Evolutionary conservation across 23 tunicate genomes (phyloP).

Genomic region (Corella eumyota): DNA sequence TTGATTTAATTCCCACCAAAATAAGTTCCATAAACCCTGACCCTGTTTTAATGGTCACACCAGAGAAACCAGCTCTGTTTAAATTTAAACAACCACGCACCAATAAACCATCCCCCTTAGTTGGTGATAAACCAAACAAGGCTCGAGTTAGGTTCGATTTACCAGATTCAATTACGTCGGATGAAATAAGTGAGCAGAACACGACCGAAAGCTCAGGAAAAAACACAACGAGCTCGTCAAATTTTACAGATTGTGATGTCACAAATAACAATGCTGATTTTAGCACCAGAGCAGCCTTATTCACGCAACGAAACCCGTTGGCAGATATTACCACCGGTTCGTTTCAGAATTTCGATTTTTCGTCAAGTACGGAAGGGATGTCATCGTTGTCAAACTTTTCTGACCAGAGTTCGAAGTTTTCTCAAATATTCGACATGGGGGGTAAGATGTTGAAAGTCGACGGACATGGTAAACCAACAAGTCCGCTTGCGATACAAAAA

Average conservation of each 20-base stretch:
- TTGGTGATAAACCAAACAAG: slow-evolving; percentile 9
- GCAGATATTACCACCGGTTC: slow-evolving; percentile 61
- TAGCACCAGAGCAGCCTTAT: slow-evolving; percentile 44
- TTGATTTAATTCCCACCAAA: slow-evolving; percentile 68
- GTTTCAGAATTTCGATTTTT: slow-evolving; percentile 9
- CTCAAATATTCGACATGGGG: slow-evolving; percentile 24
- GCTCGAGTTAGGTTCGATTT: slow-evolving; percentile 59
- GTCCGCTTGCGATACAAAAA: slow-evolving; percentile 8
- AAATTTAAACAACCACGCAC: not conserved
- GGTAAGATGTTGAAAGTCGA: slow-evolving; percentile 16
- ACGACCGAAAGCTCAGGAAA: not conserved
- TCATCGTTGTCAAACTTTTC: not conserved
- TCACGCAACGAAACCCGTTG: slow-evolving; percentile 62
- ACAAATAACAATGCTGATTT: slow-evolving; percentile 47
- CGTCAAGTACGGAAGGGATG: not conserved
- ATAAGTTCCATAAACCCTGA: slow-evolving; percentile 43
- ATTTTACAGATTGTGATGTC: slow-evolving; percentile 25
- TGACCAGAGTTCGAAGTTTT: not conserved
- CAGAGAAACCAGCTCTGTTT: slow-evolving; percentile 37
- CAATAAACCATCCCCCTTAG: too few relatives aligned
- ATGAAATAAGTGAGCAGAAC: slow-evolving; percentile 20
- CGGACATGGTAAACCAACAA: too few relatives aligned
- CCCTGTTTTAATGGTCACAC: slow-evolving; percentile 58
- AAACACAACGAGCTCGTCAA: slow-evolving; percentile 6
- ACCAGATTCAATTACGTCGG: slow-evolving; percentile 23